A percentile compares a stretch with the other conserved stretches of the same genome.
Conservation (phyloP, 2,797 vertebrate species). For the Mormyrus hasselquistii region DNA sequence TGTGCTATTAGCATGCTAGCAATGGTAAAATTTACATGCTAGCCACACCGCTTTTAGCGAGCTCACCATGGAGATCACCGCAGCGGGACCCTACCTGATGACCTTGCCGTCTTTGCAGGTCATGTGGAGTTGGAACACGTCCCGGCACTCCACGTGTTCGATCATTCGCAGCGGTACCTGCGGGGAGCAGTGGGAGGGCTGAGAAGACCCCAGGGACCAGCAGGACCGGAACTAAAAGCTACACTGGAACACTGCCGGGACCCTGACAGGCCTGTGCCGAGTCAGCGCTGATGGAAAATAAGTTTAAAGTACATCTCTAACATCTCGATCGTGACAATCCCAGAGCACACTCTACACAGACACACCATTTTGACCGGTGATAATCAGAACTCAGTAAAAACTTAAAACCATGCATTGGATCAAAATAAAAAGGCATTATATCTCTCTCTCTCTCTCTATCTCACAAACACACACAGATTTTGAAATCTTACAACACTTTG, state of each 20-base stretch:
- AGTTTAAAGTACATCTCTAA: neutral
- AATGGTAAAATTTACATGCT: neutral
- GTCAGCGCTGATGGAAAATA: neutral
- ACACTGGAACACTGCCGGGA: neutral
- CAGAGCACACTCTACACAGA: neutral
- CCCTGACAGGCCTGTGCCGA: neutral
- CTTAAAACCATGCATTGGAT: neutral
- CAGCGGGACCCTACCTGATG: conserved; percentile 69
- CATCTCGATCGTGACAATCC: neutral
- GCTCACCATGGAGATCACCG: neutral
- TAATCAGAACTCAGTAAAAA: neutral
- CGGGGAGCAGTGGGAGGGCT: neutral
- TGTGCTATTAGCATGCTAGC: neutral
- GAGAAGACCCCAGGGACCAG: neutral
- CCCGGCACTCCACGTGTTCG: conserved; percentile 86
- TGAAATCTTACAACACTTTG: neutral
- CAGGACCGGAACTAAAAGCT: neutral
- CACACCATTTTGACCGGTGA: neutral
- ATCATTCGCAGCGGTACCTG: conserved; percentile 94
- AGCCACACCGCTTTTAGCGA: neutral
- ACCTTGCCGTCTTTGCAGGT: conserved; percentile 98
- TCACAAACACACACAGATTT: neutral
- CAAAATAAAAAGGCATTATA: neutral
- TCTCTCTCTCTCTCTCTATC: neutral
- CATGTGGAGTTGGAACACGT: conserved; percentile 94